These are phyloP conservation scores for Plodia interpunctella DNA, from an alignment of 1,140 invertebrate species.

Conservation along the genomic window DNA sequence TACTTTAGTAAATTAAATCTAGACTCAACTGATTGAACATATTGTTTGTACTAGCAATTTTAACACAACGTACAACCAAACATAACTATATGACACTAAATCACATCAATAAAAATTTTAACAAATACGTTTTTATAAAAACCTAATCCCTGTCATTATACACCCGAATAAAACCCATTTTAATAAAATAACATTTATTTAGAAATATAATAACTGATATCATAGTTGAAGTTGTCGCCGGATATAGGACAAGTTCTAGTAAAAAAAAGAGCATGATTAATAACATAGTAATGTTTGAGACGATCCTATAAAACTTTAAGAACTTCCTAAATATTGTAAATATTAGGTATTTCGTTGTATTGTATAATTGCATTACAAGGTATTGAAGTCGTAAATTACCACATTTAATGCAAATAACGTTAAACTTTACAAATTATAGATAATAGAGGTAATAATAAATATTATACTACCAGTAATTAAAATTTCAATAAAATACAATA, in stretches of 20 bases:
- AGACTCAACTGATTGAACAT: too few species aligned
- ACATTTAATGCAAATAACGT: too few species aligned
- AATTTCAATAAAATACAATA: not conserved
- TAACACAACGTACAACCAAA: not conserved
- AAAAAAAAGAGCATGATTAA: not conserved
- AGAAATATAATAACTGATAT: not conserved
- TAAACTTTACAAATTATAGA: too few species aligned
- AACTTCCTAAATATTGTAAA: not conserved
- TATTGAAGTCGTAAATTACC: not conserved
- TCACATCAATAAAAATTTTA: not conserved
- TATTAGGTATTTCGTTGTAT: not conserved
- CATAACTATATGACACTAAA: not conserved
- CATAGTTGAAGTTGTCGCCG: not conserved
- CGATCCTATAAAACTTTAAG: not conserved
- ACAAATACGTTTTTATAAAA: not conserved
- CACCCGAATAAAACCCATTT: not conserved
- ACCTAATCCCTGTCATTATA: not conserved
- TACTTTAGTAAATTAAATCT: too few species aligned
- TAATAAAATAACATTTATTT: slow-evolving; percentile 1
- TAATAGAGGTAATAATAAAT: too few species aligned
- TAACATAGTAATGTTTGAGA: not conserved
- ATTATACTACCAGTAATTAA: too few species aligned
- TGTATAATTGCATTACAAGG: not conserved
- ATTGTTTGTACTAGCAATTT: too few species aligned
- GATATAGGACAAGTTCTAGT: not conserved